A percentile compares a stretch with the other conserved stretches of the same genome.
These are phyloP conservation scores for Andricus curvator DNA, from an alignment of 2,888 invertebrate genomes.

Conservation along the genomic window DNA sequence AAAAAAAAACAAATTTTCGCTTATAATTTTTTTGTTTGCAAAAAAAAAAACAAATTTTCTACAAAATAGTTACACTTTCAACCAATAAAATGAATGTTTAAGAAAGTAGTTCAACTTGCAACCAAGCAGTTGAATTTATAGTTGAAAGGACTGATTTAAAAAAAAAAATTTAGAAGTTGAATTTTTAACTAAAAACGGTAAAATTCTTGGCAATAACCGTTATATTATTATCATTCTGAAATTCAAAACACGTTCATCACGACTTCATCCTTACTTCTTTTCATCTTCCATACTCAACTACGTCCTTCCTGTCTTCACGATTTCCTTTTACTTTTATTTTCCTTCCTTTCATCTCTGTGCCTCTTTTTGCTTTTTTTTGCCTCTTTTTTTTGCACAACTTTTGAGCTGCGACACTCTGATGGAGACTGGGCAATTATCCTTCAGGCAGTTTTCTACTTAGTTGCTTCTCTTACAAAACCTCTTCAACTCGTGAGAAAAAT, in stretches of 20 bases:
- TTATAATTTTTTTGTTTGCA: no score
- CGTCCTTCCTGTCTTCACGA: conserved; percentile 39
- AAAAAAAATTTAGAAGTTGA: no score
- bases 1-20: no score
- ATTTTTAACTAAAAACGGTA: no score
- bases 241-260: background rate
- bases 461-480: conserved; percentile 60
- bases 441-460: conserved; percentile 70
- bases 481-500: conserved; percentile 47
- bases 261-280: background rate
- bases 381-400: conserved; percentile 45
- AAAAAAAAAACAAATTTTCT: no score
- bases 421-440: conserved; percentile 71
- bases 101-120: no score
- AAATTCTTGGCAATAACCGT: no score
- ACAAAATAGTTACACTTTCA: no score
- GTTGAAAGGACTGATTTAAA: no score
- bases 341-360: conserved; percentile 44
- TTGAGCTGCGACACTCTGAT: conserved; percentile 49
- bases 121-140: no score
- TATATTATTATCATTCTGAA: background rate
- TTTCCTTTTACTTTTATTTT: conserved; percentile 35
- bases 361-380: conserved; percentile 17
- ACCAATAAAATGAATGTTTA: no score
- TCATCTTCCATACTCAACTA: conserved; percentile 7